Evolutionary conservation across 2,888 invertebrate genomes (phyloP).

Genomic region (Andricus quercusramuli): DNA sequence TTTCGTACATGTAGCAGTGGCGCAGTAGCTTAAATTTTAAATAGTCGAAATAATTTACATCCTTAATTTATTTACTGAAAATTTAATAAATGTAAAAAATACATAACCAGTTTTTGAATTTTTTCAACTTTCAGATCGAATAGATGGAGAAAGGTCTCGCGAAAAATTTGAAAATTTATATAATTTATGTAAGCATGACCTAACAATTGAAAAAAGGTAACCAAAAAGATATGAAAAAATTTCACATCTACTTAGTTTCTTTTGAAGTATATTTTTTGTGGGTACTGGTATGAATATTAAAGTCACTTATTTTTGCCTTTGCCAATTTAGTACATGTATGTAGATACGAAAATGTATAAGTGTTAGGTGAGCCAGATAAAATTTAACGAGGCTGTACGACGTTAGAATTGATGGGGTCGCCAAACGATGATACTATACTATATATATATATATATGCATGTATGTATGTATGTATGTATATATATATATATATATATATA

Average conservation of each 20-base stretch:
- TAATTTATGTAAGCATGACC: neutral
- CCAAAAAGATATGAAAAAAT: neutral
- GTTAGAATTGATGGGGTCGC: slow-evolving; percentile 45
- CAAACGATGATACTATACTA: slow-evolving; percentile 45
- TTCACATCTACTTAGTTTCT: neutral
- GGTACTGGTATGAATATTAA: neutral
- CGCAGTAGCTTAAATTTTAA: no score
- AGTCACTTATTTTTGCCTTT: slow-evolving; percentile 5
- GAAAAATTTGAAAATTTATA: neutral
- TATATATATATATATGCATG: neutral
- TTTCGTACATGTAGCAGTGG: no score
- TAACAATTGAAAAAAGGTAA: neutral
- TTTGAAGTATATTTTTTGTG: neutral
- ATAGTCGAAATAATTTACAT: neutral
- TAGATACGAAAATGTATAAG: slow-evolving; percentile 26
- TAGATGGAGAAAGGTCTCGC: no score
- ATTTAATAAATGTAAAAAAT: neutral
- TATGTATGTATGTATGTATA: neutral
- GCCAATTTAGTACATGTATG: slow-evolving; percentile 18
- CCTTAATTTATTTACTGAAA: neutral
- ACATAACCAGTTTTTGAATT: neutral
- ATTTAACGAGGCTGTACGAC: slow-evolving; percentile 48
- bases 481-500: neutral
- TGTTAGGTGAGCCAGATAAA: slow-evolving; percentile 44
- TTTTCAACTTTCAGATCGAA: no score